Base-by-base conservation (phyloP, 2,113 vertebrate genomes). In the Petromus typicus region DNA sequence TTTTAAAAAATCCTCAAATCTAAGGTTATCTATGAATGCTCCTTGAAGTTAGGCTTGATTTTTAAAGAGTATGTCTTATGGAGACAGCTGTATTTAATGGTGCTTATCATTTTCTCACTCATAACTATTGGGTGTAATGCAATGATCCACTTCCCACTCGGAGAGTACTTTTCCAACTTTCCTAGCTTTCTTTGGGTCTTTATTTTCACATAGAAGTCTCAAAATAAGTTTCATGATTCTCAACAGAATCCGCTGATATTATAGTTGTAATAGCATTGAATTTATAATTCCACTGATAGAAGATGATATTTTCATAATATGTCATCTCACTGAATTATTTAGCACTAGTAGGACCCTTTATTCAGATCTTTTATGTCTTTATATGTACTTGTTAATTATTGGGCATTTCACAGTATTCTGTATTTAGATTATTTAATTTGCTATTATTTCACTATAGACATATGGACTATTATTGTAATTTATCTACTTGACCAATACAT, bases 251-350 rank as follows among this genome's bases (percentile, higher is more conserved):
- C 22, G 7, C 34, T 32, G 59, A 48, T 54, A 66, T 67, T 69
- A 80, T 93, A 79, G 66, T 67, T 88, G 61, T 22, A 40, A 34
- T 9, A 78, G 4, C 17, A 93, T 43, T 69, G 17, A 67, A 83
- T 83, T 45, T 56, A 14, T 78, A 54, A 40, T 76, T 75, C 45
- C 40, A 51, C 75, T 89, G n/a, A 14, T n/a, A 9, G 10, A 63
- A 45, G 54, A 11, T 0, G 5, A n/a, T 56, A 25, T 83, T 93
- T 94, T 82, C 32, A 80, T 91, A 75, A 75, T n/a, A 76, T 12
- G n/a, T 45, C 43, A 37, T 13, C 23, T 92, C 37, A 59, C 12
- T 59, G 16, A 71, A 85, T 71, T 40, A 78, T 51, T 85, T 14
- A n/a, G 22, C 22, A 37, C 9, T 37, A 86, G 89, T 73, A 20